Evolutionary conservation across 2,888 invertebrate genomes (phyloP).

Genomic region (Torymus texanus): DNA sequence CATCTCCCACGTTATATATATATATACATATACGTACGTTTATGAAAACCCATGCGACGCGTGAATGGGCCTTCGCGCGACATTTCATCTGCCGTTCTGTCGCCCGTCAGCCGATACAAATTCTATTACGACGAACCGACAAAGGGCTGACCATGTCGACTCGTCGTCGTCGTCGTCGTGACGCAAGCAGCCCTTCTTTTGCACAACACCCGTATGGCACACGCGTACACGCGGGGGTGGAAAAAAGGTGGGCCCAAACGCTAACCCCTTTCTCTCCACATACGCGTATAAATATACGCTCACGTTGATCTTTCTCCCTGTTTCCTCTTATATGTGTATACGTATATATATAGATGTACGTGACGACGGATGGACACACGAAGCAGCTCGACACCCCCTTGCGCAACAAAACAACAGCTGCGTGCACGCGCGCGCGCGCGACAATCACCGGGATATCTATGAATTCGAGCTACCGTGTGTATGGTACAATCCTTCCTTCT

Average conservation of each 20-base stretch:
- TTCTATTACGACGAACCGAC: constrained; percentile 34
- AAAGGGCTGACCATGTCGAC: constrained; percentile 47
- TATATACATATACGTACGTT: no score
- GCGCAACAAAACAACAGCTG: constrained; percentile 75
- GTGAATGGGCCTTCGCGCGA: no score
- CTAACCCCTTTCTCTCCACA: constrained; percentile 64
- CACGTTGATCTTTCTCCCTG: no score
- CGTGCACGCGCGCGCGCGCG: constrained; percentile 46
- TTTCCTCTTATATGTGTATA: no score
- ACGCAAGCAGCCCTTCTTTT: constrained; percentile 47
- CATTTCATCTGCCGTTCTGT: no score
- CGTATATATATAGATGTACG: no score
- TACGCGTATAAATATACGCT: no score
- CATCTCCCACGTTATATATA: no score
- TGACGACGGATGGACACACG: no score
- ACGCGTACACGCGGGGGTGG: constrained; percentile 67
- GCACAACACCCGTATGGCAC: constrained; percentile 62
- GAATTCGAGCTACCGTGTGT: neutral
- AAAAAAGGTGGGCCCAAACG: constrained; percentile 67
- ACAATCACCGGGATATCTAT: no score
- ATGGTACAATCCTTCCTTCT: no score
- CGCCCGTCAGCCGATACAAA: constrained; percentile 22
- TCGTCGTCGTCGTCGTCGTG: constrained; percentile 15
- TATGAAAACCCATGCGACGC: no score
- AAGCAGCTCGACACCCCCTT: constrained; percentile 59